These are phyloP conservation scores for Tetramorium alpestre DNA, from an alignment of 1,140 invertebrate genomes.

Conservation along the genomic window DNA sequence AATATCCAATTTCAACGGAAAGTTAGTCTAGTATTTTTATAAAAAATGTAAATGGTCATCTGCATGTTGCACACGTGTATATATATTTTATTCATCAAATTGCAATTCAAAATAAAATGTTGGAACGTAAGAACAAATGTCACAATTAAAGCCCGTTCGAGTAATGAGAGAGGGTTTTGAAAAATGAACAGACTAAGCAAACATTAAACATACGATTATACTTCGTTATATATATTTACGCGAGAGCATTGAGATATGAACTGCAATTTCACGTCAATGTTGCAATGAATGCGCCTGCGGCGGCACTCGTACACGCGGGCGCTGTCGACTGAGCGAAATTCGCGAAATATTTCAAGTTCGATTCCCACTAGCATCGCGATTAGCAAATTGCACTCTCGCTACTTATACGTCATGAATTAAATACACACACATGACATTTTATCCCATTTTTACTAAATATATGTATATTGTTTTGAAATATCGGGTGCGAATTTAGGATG, in stretches of 20 bases:
- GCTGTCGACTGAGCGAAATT: constrained; percentile 25
- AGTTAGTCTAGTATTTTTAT: constrained; percentile 11
- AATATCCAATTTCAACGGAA: constrained; percentile 5
- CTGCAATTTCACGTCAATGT: constrained; percentile 55
- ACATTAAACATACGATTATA: constrained; percentile 32
- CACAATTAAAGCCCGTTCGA: background rate
- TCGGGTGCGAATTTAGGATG: too few relatives aligned
- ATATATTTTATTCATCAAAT: background rate
- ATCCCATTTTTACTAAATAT: too few relatives aligned
- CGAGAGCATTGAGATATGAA: constrained; percentile 45
- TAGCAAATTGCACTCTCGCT: constrained; percentile 36
- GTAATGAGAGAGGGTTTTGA: constrained; percentile 18
- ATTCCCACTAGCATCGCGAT: constrained; percentile 19
- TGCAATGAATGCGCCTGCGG: constrained; percentile 42
- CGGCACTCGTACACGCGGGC: constrained; percentile 1
- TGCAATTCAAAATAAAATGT: background rate
- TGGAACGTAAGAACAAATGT: background rate
- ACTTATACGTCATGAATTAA: constrained; percentile 33
- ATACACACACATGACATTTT: background rate
- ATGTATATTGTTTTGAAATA: too few relatives aligned
- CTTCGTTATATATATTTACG: constrained; percentile 45
- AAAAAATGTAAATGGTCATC: background rate
- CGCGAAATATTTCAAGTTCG: constrained; percentile 56
- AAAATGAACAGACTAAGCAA: constrained; percentile 39
- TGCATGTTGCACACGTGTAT: background rate